phyloP scores from a whole-genome alignment of 2,113 vertebrate genomes.

The Atrichornis clamosus region DNA sequence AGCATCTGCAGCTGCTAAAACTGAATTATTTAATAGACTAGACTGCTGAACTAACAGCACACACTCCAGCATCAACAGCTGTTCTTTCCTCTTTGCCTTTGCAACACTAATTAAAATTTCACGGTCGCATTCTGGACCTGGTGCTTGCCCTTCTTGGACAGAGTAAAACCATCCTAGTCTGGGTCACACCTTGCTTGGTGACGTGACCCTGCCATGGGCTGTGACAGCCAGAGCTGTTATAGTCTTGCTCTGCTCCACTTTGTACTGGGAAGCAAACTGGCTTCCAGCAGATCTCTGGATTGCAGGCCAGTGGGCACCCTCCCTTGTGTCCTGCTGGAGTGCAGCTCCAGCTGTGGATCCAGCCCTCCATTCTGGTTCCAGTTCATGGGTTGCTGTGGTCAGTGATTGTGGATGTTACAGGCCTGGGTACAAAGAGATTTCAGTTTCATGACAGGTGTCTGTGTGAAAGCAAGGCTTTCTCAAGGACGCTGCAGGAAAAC shows the following conservation, averaged over 20 bases:
- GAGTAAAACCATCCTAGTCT: not conserved
- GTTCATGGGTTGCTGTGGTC: not conserved
- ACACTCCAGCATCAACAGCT: not conserved
- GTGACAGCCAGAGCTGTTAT: not conserved
- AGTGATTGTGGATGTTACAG: too few species aligned
- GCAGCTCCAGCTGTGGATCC: not conserved
- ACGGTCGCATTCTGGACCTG: not conserved
- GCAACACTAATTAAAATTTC: not conserved
- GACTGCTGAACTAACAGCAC: not conserved
- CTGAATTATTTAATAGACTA: slow-evolving; percentile 51
- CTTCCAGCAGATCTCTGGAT: not conserved
- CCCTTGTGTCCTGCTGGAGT: not conserved
- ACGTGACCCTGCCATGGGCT: not conserved
- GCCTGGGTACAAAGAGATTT: too few species aligned
- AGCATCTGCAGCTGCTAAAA: slow-evolving; percentile 40
- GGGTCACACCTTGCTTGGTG: not conserved
- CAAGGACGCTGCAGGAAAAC: too few species aligned
- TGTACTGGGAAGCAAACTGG: not conserved
- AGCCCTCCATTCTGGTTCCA: not conserved
- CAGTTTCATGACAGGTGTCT: too few species aligned
- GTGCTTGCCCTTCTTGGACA: not conserved
- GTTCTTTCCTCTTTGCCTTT: not conserved
- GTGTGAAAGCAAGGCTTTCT: too few species aligned
- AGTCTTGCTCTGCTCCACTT: not conserved
- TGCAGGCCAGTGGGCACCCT: fast-evolving